A percentile compares a stretch with the other conserved stretches of the same genome.
phyloP scores from a whole-genome alignment of 1,140 invertebrate species.

The Armadillidium nasatum region DNA sequence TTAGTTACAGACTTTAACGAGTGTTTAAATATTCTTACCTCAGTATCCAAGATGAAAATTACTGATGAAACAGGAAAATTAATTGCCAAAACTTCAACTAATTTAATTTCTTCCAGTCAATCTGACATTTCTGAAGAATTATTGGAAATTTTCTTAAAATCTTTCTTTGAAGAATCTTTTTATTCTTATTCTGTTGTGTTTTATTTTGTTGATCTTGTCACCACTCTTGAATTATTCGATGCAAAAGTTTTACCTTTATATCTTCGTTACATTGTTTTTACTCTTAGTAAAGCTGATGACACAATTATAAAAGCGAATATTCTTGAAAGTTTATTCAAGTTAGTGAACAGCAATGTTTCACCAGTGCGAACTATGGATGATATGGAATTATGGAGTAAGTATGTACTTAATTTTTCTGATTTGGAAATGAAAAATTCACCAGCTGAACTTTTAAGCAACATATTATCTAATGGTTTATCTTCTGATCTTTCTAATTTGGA shows the following conservation, averaged over 20 bases:
- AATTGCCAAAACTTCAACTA: not conserved
- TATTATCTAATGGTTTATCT: constrained; percentile 26
- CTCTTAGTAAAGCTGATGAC: not conserved
- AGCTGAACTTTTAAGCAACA: constrained; percentile 20
- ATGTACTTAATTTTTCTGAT: not conserved
- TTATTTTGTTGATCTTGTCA: not conserved
- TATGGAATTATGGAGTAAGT: constrained; percentile 17
- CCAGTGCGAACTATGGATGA: not conserved
- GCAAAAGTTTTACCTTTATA: not conserved
- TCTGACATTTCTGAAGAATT: not conserved
- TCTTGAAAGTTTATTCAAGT: not conserved
- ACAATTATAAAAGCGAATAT: not conserved
- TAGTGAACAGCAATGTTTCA: constrained; percentile 9
- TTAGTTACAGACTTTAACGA: not conserved
- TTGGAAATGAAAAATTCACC: not conserved
- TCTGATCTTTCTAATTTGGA: constrained; percentile 47
- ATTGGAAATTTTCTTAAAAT: not conserved
- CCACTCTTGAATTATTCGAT: not conserved
- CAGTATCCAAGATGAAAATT: not conserved
- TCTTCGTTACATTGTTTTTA: not conserved
- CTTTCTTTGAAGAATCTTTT: not conserved
- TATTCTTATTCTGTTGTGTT: not conserved
- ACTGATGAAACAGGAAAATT: not conserved
- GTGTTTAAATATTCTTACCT: not conserved
- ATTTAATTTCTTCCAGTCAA: not conserved